phyloP scores from a whole-genome alignment of 2,888 invertebrate genomes.

The Orthosia gothica region DNA sequence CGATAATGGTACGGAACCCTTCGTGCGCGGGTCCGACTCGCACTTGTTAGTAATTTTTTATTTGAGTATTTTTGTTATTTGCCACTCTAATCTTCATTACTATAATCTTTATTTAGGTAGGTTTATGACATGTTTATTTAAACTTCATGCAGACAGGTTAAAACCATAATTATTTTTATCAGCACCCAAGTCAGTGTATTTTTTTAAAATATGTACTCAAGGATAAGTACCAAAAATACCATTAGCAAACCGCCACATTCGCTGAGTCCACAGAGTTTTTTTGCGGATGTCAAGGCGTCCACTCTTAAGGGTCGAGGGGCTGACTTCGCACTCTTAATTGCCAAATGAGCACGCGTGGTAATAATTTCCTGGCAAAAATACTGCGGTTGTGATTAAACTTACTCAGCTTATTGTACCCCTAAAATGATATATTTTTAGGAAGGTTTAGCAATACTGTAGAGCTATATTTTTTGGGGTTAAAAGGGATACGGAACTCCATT shows the following conservation, averaged over 20 bases:
- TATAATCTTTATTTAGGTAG: no score
- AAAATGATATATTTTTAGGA: conserved; percentile 17
- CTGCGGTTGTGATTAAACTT: conserved; percentile 42
- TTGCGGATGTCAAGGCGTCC: conserved; percentile 60
- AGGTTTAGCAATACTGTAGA: background rate
- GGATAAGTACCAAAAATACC: conserved; percentile 34
- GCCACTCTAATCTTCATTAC: background rate
- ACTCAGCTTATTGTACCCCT: conserved; percentile 1
- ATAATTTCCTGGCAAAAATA: conserved; percentile 58
- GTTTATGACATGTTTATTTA: background rate
- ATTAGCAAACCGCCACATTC: conserved; percentile 26
- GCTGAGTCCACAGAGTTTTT: conserved; percentile 60
- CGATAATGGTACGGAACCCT: no score
- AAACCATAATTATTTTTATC: conserved; percentile 24
- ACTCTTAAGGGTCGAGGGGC: conserved; percentile 66
- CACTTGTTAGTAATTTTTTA: background rate
- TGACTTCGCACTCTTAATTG: conserved; percentile 67
- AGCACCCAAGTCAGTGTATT: conserved; percentile 28
- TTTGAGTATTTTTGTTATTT: background rate
- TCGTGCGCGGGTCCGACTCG: no score
- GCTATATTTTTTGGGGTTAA: background rate
- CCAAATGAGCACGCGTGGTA: conserved; percentile 60
- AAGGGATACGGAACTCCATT: conserved; percentile 18
- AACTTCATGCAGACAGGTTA: background rate
- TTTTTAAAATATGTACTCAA: conserved; percentile 43